Conservation (phyloP, 1,140 invertebrate species). For the Laupala kohalensis region DNA sequence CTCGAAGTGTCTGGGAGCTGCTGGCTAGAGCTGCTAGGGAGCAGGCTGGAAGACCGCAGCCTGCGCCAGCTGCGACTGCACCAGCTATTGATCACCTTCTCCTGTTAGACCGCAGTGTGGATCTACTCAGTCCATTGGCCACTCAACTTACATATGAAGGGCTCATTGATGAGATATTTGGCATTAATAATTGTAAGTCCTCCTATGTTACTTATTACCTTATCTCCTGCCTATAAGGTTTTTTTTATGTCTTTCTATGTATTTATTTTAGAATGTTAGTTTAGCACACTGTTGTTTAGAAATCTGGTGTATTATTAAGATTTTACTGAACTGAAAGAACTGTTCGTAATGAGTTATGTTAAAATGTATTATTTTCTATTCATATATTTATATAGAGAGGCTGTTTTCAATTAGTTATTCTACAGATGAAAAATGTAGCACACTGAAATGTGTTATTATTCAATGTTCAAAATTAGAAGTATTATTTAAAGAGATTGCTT, state of each 20-base stretch:
- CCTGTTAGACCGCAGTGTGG: conserved; percentile 75
- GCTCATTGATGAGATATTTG: conserved; percentile 83
- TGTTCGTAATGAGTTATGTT: no score
- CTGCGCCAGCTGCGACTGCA: neutral
- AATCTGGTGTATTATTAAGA: neutral
- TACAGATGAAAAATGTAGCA: no score
- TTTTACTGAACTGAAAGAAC: no score
- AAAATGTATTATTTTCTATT: no score
- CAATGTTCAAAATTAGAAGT: no score
- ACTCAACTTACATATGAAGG: conserved; percentile 97
- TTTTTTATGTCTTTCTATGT: no score
- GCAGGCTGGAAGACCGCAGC: conserved; percentile 22
- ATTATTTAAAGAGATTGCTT: no score
- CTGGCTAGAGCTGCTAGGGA: conserved; percentile 66
- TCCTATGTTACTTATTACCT: neutral
- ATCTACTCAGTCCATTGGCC: conserved; percentile 81
- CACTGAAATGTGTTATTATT: no score
- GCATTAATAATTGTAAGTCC: conserved; percentile 50
- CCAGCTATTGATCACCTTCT: conserved; percentile 71
- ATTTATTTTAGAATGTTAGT: neutral
- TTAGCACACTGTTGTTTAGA: no score
- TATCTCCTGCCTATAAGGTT: no score
- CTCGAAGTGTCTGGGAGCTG: conserved; percentile 79
- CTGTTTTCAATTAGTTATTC: no score
- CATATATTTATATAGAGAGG: no score